These are phyloP conservation scores for Limnephilus rhombicus DNA, from an alignment of 2,888 invertebrate species.

Conservation along the genomic window DNA sequence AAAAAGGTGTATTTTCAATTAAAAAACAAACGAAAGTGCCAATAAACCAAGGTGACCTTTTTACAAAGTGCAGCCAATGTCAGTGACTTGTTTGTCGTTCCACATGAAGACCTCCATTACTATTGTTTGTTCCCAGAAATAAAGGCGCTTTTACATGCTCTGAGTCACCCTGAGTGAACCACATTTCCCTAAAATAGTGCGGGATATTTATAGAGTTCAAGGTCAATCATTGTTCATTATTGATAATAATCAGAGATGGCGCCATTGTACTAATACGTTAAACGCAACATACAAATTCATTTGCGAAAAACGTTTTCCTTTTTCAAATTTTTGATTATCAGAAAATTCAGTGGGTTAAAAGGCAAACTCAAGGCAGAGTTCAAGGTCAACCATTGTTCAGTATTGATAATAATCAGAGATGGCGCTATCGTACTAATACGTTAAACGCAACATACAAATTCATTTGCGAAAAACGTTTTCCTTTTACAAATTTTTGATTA, in stretches of 20 bases:
- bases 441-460: not conserved
- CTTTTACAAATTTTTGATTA: not conserved
- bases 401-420: not conserved
- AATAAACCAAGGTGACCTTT: not conserved
- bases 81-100: slow-evolving; percentile 16
- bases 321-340: not conserved
- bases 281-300: not conserved
- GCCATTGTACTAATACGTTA: not conserved
- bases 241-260: not conserved
- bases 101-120: slow-evolving; percentile 20
- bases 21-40: not conserved
- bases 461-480: not conserved
- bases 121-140: slow-evolving; percentile 2
- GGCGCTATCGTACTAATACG: not conserved
- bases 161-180: slow-evolving; percentile 25
- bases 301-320: not conserved
- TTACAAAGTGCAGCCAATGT: not conserved
- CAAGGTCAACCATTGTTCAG: no score
- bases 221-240: not conserved
- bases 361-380: no score
- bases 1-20: not conserved
- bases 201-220: slow-evolving; percentile 13
- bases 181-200: not conserved
- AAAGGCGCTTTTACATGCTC: slow-evolving; percentile 7
- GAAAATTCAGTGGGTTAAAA: not conserved